Evolutionary conservation across 2,888 invertebrate genomes (phyloP), one percentile per base, ranked within the genome.

Genomic region (Sesia apiformis): DNA sequence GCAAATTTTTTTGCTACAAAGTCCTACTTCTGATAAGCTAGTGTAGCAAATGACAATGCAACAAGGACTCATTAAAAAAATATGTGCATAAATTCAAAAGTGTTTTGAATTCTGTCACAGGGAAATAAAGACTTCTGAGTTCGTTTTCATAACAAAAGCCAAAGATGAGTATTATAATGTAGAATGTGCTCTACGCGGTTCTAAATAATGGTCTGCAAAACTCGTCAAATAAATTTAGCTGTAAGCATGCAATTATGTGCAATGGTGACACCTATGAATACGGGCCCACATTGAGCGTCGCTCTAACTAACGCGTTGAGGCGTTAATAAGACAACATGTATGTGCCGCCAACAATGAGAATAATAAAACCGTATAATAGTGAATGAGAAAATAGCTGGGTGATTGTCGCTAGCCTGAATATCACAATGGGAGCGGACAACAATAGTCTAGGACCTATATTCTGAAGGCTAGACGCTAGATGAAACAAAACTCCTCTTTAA

Each of bases 301-400:
- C 61, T 65, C 62, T 58, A 57, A 59, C n/a, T 58, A 57, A 59
- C 60, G 64, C 65, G 66, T 67, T 68, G 66, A 59, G 62, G 64
- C 67, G 63, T 66, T 66, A 70, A 70, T 69, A 72, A 69, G 70
- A 63, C 70, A 63, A 63, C 63, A 76, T 76, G 76, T 76, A 77
- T 78, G 76, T 81, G 72, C 76, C 67, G 64, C 69, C 63, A 76
- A 85, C 87, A 87, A 86, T 84, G 81, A 72, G 72, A 72, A 83
- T 84, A 84, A 84, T 82, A 78, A 77, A 76, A 72, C 72, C 66
- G 77, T 71, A 83, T 84, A 84, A 84, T 84, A 67, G 78, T 64
- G 83, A 86, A 85, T 84, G 84, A 76, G 81, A 85, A 85, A 84
- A 84, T 84, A 75, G 83, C 84, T 80, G 82, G 82, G 82, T 78